Evolutionary conservation across 2,888 invertebrate species (phyloP).

Genomic region (Megastigmus dorsalis): DNA sequence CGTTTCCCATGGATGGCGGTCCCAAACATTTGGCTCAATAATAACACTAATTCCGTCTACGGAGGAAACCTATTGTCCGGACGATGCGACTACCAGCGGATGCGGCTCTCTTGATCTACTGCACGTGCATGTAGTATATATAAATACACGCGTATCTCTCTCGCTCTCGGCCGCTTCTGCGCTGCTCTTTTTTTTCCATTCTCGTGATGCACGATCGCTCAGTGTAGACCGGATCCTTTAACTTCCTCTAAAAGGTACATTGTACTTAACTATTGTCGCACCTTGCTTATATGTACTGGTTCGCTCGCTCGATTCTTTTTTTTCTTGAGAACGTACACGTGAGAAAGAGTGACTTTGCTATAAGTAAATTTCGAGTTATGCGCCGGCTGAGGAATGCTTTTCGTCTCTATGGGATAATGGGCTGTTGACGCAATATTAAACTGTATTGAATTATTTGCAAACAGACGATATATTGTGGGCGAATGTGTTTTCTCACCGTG

Average conservation of each 20-base stretch:
- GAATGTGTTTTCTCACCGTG: no score
- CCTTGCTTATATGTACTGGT: neutral
- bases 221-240: conserved; percentile 42
- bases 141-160: conserved; percentile 7
- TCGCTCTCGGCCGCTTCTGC: neutral
- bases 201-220: conserved; percentile 35
- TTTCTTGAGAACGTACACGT: conserved; percentile 18
- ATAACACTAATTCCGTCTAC: conserved; percentile 73
- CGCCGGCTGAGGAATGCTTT: no score
- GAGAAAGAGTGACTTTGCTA: no score
- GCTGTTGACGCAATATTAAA: no score
- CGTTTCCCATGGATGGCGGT: conserved; percentile 67
- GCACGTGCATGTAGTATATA: conserved; percentile 39
- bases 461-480: no score
- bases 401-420: no score
- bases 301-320: conserved; percentile 1
- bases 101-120: conserved; percentile 65
- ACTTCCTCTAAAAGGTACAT: conserved; percentile 37
- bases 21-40: conserved; percentile 73
- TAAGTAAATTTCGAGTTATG: no score
- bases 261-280: conserved; percentile 35
- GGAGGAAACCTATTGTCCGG: conserved; percentile 70
- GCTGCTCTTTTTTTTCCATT: conserved; percentile 22
- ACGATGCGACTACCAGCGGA: conserved; percentile 66
- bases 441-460: no score